These are phyloP conservation scores for Wiebesia pumilae DNA, from an alignment of 1,140 invertebrate species.

Conservation along the genomic window DNA sequence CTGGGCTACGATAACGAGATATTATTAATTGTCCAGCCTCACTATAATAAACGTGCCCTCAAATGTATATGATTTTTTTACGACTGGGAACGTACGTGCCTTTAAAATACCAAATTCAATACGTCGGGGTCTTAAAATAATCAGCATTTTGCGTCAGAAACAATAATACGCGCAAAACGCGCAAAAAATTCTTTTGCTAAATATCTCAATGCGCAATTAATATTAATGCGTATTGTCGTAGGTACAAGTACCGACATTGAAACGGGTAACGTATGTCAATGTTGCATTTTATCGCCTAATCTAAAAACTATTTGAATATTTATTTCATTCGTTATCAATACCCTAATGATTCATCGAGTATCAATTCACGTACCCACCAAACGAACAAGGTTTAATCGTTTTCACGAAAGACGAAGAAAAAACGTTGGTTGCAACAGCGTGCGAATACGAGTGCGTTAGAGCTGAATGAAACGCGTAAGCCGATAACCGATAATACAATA, in stretches of 20 bases:
- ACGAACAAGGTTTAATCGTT: background rate
- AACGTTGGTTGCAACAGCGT: background rate
- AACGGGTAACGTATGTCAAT: background rate
- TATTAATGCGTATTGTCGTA: background rate
- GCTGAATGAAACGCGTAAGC: background rate
- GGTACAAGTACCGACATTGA: background rate
- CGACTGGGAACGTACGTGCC: too few relatives aligned
- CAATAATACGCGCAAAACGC: too few relatives aligned
- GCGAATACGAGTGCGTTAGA: background rate
- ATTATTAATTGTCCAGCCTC: background rate
- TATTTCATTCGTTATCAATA: background rate
- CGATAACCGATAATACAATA: slow-evolving; percentile 24
- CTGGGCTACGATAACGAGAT: background rate
- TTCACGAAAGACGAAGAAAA: background rate
- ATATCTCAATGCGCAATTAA: too few relatives aligned
- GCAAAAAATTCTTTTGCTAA: too few relatives aligned
- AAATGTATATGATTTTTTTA: background rate
- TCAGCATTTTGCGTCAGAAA: background rate
- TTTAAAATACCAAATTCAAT: background rate
- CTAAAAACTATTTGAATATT: background rate
- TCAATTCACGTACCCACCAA: background rate
- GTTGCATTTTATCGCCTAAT: background rate
- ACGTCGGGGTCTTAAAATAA: background rate
- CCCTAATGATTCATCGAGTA: background rate
- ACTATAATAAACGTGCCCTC: background rate